phyloP scores from a whole-genome alignment of 2,113 vertebrate species.

The Shinisaurus crocodilurus region DNA sequence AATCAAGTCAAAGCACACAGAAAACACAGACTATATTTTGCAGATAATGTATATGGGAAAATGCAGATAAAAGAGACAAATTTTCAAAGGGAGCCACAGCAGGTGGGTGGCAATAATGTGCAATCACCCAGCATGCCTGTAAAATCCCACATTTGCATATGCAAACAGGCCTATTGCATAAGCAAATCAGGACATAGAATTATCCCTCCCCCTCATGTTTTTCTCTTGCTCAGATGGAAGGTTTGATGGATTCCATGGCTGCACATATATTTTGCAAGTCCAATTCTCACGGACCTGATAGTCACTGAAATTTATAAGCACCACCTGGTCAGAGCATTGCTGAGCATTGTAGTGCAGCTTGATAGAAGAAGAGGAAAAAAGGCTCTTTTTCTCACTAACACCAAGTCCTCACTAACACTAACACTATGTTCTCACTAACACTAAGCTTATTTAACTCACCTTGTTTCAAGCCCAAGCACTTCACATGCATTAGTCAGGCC shows the following conservation, averaged over 20 bases:
- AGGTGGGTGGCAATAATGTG: not conserved
- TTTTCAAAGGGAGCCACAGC: not conserved
- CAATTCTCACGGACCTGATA: not conserved
- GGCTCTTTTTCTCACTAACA: too few relatives aligned
- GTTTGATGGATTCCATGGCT: not conserved
- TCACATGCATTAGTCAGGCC: not conserved
- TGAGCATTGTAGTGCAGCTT: not conserved
- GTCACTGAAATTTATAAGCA: conserved; percentile 10
- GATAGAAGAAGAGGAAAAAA: not conserved
- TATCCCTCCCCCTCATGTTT: not conserved
- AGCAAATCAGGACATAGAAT: conserved; percentile 14
- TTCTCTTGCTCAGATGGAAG: not conserved
- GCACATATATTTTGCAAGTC: not conserved
- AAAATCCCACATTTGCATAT: conserved; percentile 18
- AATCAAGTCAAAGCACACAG: not conserved
- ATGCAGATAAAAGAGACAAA: conserved; percentile 3
- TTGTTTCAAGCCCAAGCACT: not conserved
- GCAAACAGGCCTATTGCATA: conserved; percentile 1
- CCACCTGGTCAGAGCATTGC: conserved; percentile 11
- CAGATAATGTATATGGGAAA: conserved; percentile 10
- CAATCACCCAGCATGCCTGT: conserved; percentile 15
- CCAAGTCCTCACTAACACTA: not conserved
- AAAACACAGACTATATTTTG: not conserved
- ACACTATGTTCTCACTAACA: not conserved
- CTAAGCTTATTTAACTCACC: not conserved